A percentile compares a stretch with the other conserved stretches of the same genome.
phyloP scores from a whole-genome alignment of 2,888 invertebrate genomes.

The Hesperia comma region DNA sequence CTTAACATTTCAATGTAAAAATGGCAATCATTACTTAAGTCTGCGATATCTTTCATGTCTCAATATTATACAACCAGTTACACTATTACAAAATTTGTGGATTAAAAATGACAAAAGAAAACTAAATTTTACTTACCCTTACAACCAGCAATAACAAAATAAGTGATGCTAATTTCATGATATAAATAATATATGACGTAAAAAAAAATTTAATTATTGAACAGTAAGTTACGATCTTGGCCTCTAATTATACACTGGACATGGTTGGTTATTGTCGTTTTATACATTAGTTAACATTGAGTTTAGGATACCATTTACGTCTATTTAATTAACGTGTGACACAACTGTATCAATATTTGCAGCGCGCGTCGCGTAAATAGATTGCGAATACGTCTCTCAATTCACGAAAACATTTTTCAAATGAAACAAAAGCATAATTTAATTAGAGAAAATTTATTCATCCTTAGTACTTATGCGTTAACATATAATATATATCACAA shows the following conservation, averaged over 20 bases:
- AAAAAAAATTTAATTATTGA: too few species aligned
- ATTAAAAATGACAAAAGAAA: background rate
- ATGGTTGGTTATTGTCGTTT: background rate
- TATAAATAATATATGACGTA: background rate
- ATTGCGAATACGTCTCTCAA: too few species aligned
- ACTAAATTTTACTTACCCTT: conserved; percentile 17
- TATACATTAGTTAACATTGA: background rate
- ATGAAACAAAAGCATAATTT: conserved; percentile 1
- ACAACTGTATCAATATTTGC: conserved; percentile 27
- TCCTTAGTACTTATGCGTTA: conserved; percentile 13
- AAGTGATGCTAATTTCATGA: conserved; percentile 10
- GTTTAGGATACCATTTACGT: conserved; percentile 16
- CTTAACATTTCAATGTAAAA: too few species aligned
- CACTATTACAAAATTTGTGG: too few species aligned
- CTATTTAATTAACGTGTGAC: conserved; percentile 5
- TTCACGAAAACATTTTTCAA: background rate
- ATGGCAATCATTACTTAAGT: too few species aligned
- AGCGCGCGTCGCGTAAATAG: background rate
- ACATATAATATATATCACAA: conserved; percentile 68
- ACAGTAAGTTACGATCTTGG: background rate
- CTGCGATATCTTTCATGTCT: too few species aligned
- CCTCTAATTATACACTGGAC: background rate
- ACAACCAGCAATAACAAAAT: conserved; percentile 12
- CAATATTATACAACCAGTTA: too few species aligned
- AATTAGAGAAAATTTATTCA: conserved; percentile 25